Evolutionary conservation across 92 coral and sea anemone species (phyloP).

Genomic region (Metridium senile): DNA sequence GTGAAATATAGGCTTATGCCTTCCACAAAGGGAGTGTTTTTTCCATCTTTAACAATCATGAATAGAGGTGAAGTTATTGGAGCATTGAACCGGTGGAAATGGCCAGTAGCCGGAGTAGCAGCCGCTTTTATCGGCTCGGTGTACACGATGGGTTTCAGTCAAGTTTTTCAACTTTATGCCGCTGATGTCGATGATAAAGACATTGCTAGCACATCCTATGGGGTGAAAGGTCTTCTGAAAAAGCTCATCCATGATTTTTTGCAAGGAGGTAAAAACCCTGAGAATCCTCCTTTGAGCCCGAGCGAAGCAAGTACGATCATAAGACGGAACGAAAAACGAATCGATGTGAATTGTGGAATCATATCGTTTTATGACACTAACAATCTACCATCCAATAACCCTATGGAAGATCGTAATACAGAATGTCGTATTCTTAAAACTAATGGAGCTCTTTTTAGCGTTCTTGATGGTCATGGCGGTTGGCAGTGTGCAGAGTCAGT

Average conservation of each 20-base stretch:
- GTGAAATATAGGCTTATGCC: constrained; percentile 24
- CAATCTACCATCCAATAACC: constrained; percentile 85
- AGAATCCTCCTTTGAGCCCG: constrained; percentile 81
- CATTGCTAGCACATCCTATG: constrained; percentile 51
- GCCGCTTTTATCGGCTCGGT: constrained; percentile 89
- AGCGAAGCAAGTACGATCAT: constrained; percentile 78
- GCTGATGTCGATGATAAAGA: constrained; percentile 63
- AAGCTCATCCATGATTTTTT: constrained; percentile 81
- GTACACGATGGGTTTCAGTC: constrained; percentile 78
- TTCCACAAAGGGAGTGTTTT: background rate
- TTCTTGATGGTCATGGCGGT: constrained; percentile 99
- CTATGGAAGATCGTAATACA: constrained; percentile 87
- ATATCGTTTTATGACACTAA: constrained; percentile 89
- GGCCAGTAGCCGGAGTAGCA: constrained; percentile 87
- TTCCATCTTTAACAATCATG: constrained; percentile 45
- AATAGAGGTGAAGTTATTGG: constrained; percentile 78
- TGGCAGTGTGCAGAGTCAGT: constrained; percentile 99
- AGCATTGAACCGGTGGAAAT: constrained; percentile 80
- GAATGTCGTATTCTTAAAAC: constrained; percentile 66
- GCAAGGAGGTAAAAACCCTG: constrained; percentile 68
- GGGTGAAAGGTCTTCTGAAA: constrained; percentile 80
- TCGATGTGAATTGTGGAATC: constrained; percentile 78
- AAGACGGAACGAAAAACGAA: constrained; percentile 73
- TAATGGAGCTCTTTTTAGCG: constrained; percentile 83
- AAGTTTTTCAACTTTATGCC: constrained; percentile 56